phyloP scores from a whole-genome alignment of 2,888 invertebrate genomes.

The Aphidius colemani region DNA sequence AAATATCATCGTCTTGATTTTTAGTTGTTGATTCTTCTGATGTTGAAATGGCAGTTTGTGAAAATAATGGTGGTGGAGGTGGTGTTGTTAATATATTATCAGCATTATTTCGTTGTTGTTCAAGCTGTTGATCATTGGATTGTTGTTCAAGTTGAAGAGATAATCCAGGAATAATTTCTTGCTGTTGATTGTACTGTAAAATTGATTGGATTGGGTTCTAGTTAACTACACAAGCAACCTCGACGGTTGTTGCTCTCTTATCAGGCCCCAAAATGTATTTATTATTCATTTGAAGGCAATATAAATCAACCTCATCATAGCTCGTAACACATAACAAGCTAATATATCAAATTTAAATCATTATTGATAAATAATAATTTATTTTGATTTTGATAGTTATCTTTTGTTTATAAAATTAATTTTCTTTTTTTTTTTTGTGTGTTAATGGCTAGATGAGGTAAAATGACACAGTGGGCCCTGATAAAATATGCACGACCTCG shows the following conservation, averaged over 20 bases:
- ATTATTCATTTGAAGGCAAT: conserved; percentile 47
- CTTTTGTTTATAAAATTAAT: not conserved
- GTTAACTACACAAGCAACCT: conserved; percentile 60
- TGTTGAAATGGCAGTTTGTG: not conserved
- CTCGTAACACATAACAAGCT: not conserved
- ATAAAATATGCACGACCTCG: conserved; percentile 58
- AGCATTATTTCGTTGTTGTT: conserved; percentile 9
- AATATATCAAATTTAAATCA: not conserved
- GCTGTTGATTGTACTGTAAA: conserved; percentile 52
- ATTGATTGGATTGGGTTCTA: conserved; percentile 56
- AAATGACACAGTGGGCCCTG: conserved; percentile 59
- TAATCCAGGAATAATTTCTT: not conserved
- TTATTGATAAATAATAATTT: not conserved
- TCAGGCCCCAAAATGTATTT: conserved; percentile 58
- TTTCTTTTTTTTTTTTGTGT: not conserved
- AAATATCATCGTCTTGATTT: not conserved
- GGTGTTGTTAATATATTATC: too few species aligned
- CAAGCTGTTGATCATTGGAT: not conserved
- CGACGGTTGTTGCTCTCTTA: conserved; percentile 59
- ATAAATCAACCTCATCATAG: conserved; percentile 47
- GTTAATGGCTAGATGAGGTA: conserved; percentile 55
- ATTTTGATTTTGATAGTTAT: not conserved
- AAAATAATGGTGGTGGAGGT: too few species aligned
- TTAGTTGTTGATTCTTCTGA: too few species aligned
- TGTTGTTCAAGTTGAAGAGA: not conserved